Evolutionary conservation across 1,140 invertebrate genomes (phyloP).

Genomic region (Drosophila subpulchrella): DNA sequence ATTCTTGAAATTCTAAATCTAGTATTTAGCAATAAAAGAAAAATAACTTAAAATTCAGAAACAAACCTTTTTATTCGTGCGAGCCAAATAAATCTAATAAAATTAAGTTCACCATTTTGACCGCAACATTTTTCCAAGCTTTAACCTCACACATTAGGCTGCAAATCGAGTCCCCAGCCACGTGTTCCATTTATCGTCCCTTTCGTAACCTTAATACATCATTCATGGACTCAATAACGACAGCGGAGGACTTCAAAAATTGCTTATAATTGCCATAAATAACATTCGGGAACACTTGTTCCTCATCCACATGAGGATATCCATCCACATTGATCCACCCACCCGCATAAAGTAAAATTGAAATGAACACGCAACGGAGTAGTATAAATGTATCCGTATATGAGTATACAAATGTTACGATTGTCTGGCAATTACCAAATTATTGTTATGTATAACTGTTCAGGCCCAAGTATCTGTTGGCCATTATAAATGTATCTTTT

Average conservation of each 20-base stretch:
- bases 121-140: background rate
- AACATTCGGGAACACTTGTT: slow-evolving; percentile 67
- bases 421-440: slow-evolving; percentile 81
- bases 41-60: too few relatives aligned
- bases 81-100: too few relatives aligned
- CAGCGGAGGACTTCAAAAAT: slow-evolving; percentile 45
- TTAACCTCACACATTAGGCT: slow-evolving; percentile 34
- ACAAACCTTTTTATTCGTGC: too few relatives aligned
- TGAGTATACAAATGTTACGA: slow-evolving; percentile 73
- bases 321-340: slow-evolving; percentile 34
- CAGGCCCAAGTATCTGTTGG: slow-evolving; percentile 57
- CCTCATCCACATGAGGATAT: slow-evolving; percentile 27
- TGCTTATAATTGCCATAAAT: slow-evolving; percentile 69
- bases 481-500: slow-evolving; percentile 78
- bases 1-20: too few relatives aligned
- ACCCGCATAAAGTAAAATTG: slow-evolving; percentile 60
- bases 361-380: slow-evolving; percentile 68
- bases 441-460: slow-evolving; percentile 80
- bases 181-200: slow-evolving; percentile 53
- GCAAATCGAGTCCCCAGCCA: slow-evolving; percentile 14
- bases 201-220: slow-evolving; percentile 55
- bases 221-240: slow-evolving; percentile 51
- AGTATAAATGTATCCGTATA: slow-evolving; percentile 22
- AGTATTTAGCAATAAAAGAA: too few relatives aligned
- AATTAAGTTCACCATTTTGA: background rate